phyloP scores from a whole-genome alignment of 2,888 invertebrate species.

The Ligdia adustata region DNA sequence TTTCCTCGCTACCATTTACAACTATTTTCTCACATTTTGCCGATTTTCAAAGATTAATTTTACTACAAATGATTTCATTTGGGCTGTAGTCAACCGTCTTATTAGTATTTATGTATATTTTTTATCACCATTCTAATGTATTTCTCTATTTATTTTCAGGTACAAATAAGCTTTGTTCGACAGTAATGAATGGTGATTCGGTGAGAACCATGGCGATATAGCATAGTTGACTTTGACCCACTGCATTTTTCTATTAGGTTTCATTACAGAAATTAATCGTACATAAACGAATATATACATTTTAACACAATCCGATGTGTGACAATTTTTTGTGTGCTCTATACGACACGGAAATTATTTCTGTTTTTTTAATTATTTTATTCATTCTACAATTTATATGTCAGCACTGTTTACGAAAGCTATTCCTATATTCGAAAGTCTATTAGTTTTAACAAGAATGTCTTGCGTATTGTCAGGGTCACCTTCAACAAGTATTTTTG shows the following conservation, averaged over 20 bases:
- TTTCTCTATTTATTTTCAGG: slow-evolving; percentile 6
- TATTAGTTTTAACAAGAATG: slow-evolving; percentile 21
- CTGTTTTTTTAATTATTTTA: neutral
- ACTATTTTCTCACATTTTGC: too few species aligned
- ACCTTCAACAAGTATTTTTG: slow-evolving; percentile 24
- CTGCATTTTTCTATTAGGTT: too few species aligned
- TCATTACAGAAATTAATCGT: too few species aligned
- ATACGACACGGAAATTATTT: too few species aligned
- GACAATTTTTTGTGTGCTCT: too few species aligned
- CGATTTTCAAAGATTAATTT: too few species aligned
- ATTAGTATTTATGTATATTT: too few species aligned
- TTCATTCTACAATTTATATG: slow-evolving; percentile 1
- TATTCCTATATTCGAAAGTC: slow-evolving; percentile 9
- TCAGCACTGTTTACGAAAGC: slow-evolving; percentile 11
- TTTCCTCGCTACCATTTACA: neutral
- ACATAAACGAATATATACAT: too few species aligned
- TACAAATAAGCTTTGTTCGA: neutral
- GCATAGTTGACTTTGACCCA: too few species aligned
- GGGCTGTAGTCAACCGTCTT: too few species aligned
- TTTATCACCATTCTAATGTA: neutral
- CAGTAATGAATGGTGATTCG: neutral
- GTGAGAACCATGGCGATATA: too few species aligned
- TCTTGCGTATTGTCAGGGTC: slow-evolving; percentile 25
- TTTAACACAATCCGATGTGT: too few species aligned
- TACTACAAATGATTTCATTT: neutral